Conservation (phyloP, 2,113 vertebrate species). For the Mastomys natalensis region DNA sequence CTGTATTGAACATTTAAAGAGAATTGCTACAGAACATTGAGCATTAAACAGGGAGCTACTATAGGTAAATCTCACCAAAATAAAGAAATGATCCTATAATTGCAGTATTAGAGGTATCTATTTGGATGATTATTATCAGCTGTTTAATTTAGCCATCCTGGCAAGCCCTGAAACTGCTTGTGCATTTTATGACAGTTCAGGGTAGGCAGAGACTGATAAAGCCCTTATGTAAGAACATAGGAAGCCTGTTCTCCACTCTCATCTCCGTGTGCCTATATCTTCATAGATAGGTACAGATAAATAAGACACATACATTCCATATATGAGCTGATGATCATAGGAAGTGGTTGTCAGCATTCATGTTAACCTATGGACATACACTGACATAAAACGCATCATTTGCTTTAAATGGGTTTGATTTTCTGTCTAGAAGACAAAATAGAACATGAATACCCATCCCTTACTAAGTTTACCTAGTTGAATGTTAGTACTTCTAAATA, state of each 20-base stretch:
- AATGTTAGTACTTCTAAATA: slow-evolving; percentile 81
- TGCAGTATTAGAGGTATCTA: slow-evolving; percentile 20
- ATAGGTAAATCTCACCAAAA: slow-evolving; percentile 69
- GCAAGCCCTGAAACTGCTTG: slow-evolving; percentile 12
- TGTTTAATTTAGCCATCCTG: slow-evolving; percentile 39
- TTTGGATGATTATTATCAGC: slow-evolving; percentile 54
- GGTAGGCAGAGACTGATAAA: slow-evolving; percentile 58
- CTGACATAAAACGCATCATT: slow-evolving; percentile 87
- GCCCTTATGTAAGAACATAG: slow-evolving; percentile 11
- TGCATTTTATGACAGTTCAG: slow-evolving; percentile 43
- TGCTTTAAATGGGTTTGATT: slow-evolving; percentile 89
- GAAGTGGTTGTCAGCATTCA: slow-evolving; percentile 82
- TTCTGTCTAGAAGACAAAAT: slow-evolving; percentile 87
- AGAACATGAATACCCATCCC: slow-evolving; percentile 83
- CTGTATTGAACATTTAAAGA: slow-evolving; percentile 59
- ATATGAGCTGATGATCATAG: slow-evolving; percentile 68
- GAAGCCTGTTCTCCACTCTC: not conserved
- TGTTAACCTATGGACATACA: slow-evolving; percentile 80
- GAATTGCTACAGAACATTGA: slow-evolving; percentile 30
- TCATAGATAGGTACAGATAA: not conserved
- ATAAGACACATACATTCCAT: not conserved
- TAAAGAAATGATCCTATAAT: slow-evolving; percentile 57
- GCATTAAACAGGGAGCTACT: slow-evolving; percentile 47
- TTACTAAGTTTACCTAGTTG: slow-evolving; percentile 84
- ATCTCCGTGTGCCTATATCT: not conserved